Conservation (phyloP, 2,888 invertebrate genomes). For the Drosophila tripunctata region DNA sequence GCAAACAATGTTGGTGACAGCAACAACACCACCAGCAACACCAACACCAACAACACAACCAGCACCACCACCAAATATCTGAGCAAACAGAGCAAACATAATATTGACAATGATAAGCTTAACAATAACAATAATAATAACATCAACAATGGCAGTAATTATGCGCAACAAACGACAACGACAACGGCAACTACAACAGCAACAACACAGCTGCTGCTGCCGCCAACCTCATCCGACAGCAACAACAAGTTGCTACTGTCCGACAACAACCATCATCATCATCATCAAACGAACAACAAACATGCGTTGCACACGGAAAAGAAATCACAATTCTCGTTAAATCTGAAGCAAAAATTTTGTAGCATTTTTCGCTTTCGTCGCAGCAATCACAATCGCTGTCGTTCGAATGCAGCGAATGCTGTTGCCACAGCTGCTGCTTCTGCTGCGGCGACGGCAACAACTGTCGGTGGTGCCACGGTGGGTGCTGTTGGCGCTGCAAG, state of each 20-base stretch:
- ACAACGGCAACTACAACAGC: slow-evolving; percentile 35
- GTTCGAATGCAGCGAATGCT: slow-evolving; percentile 43
- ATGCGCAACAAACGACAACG: slow-evolving; percentile 23
- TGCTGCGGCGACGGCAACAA: slow-evolving; percentile 12
- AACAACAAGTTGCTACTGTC: too few species aligned
- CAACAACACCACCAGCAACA: slow-evolving; percentile 36
- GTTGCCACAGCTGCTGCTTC: slow-evolving; percentile 33
- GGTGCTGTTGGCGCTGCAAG: too few species aligned
- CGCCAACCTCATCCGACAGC: slow-evolving; percentile 5
- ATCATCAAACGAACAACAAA: slow-evolving; percentile 65
- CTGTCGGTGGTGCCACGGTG: slow-evolving; percentile 16
- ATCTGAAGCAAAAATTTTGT: slow-evolving; percentile 93
- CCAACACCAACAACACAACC: slow-evolving; percentile 9
- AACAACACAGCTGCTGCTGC: slow-evolving; percentile 18
- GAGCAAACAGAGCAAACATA: slow-evolving; percentile 69
- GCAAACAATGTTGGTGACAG: slow-evolving; percentile 21
- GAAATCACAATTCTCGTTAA: slow-evolving; percentile 90
- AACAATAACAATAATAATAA: slow-evolving; percentile 64
- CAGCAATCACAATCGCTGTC: slow-evolving; percentile 82
- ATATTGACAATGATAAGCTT: slow-evolving; percentile 66
- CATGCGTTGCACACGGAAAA: slow-evolving; percentile 84
- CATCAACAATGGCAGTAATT: slow-evolving; percentile 29
- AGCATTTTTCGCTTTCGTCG: slow-evolving; percentile 91
- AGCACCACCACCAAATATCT: slow-evolving; percentile 56
- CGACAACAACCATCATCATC: slow-evolving; percentile 1